Evolutionary conservation across 2,888 invertebrate species (phyloP).

Genomic region (Atrina japonica): DNA sequence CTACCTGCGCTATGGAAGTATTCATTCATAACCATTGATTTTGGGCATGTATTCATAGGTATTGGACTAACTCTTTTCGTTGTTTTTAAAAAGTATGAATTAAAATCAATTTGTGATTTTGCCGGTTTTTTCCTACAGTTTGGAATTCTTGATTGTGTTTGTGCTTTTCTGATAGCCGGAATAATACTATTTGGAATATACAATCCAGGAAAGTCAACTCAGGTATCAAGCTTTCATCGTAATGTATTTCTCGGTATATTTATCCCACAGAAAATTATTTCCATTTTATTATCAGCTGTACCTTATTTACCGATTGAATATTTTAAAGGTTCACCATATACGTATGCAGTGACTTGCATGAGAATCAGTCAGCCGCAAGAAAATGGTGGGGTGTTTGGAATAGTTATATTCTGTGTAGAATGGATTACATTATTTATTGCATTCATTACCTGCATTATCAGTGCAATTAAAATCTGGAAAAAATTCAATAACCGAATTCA

Average conservation of each 20-base stretch:
- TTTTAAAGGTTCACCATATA: slow-evolving; percentile 46
- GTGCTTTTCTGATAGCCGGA: slow-evolving; percentile 58
- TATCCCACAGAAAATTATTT: slow-evolving; percentile 63
- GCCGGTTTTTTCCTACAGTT: slow-evolving; percentile 65
- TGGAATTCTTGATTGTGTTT: slow-evolving; percentile 64
- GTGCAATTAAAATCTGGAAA: slow-evolving; percentile 66
- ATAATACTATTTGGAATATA: slow-evolving; percentile 66
- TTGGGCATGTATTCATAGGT: slow-evolving; percentile 57
- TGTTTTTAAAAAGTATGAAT: slow-evolving; percentile 44
- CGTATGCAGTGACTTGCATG: slow-evolving; percentile 61
- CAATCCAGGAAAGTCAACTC: slow-evolving; percentile 69
- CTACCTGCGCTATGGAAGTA: slow-evolving; percentile 71
- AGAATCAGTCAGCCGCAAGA: slow-evolving; percentile 59
- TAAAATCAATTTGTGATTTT: slow-evolving; percentile 46
- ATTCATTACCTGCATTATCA: slow-evolving; percentile 53
- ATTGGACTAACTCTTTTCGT: slow-evolving; percentile 58
- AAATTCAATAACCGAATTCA: slow-evolving; percentile 67
- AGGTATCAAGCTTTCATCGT: slow-evolving; percentile 63
- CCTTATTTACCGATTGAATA: slow-evolving; percentile 62
- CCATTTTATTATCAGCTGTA: slow-evolving; percentile 57
- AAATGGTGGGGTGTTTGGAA: slow-evolving; percentile 61
- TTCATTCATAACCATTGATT: slow-evolving; percentile 61
- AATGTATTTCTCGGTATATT: slow-evolving; percentile 59
- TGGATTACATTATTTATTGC: slow-evolving; percentile 58
- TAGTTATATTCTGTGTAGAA: slow-evolving; percentile 56